Base-by-base conservation (phyloP, 2,888 invertebrate genomes). In the Kuschelorhynchus macadamiae region DNA sequence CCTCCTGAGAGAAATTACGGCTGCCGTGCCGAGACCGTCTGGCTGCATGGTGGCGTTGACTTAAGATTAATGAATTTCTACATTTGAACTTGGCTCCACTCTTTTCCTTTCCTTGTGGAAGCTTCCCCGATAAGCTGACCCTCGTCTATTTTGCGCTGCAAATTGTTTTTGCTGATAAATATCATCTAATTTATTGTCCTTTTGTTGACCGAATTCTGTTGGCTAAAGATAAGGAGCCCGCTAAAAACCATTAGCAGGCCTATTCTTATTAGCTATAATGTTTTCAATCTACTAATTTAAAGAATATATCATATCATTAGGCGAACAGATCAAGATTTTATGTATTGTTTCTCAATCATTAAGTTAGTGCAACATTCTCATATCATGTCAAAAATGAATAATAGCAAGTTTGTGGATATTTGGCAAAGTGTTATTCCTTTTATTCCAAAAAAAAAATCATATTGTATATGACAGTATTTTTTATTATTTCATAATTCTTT, bases 31-130 rank as follows among this genome's bases (percentile, higher is more conserved):
- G 44, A 41, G 67, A 61, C 61, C 46, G 60, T 55, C 49, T 61
- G 60, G 60, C 66, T 47, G 20, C 49, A 25, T 50, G 42, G 56
- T 53, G 60, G 55, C 61, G 44, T 39, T 32, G 61, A 21, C 46
- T 46, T 44, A 68, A 73, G 73, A 73, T 72, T 72, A 73, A 73
- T 73, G 73, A 73, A 73, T 72, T 71, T 72, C 69, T 69, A 65
- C 70, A 63, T 71, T 72, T 73, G 71, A 73, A 72, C 69, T 63
- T 52, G 67, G 69, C 69, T 69, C 46, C 67, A 64, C 55, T 55
- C 55, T 61, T 60, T 62, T 56, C 47, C 36, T 46, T 55, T 63
- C 57, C 70, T 67, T 66, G 42, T 60, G 44, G 47, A 57, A 62
- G 59, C 55, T 47, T 55, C 59, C 49, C 50, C 56, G 71, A 73